A percentile compares a stretch with the other conserved stretches of the same genome.
phyloP scores from a whole-genome alignment of 2,113 vertebrate species.

The zebrafish (Danio rerio) region GRCz12tu NC_133197.1:9576501-9577000 shows the following conservation, averaged over 20 bases:
- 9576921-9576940: slow-evolving; percentile 2
- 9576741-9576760: neutral
- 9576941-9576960: neutral
- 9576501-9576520: too few relatives aligned
- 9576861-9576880: neutral
- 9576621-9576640: too few relatives aligned
- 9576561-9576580: too few relatives aligned
- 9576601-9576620: too few relatives aligned
- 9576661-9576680: neutral
- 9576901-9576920: neutral
- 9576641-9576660: neutral
- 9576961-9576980: slow-evolving; percentile 6
- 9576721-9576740: neutral
- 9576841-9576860: neutral
- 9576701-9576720: neutral
- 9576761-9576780: neutral
- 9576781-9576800: neutral
- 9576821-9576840: neutral
- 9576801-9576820: neutral
- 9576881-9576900: neutral
- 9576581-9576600: too few relatives aligned
- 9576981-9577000: neutral
- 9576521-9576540: too few relatives aligned
- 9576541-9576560: too few relatives aligned
- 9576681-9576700: neutral